phyloP scores from a whole-genome alignment of 2,888 invertebrate species.

The Sturmia bella region DNA sequence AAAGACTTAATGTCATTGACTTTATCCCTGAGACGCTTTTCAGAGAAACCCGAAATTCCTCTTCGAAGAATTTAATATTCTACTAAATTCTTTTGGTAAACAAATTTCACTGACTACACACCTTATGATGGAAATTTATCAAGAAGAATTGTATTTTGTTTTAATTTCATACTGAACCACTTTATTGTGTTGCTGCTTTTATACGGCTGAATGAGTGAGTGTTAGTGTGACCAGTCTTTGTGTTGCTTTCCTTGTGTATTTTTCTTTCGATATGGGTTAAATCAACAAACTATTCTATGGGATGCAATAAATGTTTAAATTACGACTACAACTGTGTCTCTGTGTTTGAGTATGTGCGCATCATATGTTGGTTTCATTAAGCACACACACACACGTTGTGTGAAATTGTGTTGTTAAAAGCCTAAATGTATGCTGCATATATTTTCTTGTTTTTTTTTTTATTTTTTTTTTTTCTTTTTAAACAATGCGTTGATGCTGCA shows the following conservation, averaged over 20 bases:
- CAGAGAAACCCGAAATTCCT: no score
- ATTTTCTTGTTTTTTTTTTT: constrained; percentile 12
- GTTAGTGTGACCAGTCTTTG: constrained; percentile 55
- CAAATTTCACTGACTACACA: background rate
- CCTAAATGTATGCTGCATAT: constrained; percentile 48
- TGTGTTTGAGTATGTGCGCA: background rate
- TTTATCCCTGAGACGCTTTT: no score
- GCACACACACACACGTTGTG: constrained; percentile 13
- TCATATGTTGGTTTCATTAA: constrained; percentile 24
- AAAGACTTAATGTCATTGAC: no score
- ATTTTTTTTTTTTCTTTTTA: background rate
- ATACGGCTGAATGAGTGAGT: constrained; percentile 8
- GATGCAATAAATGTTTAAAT: constrained; percentile 68
- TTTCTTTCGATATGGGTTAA: constrained; percentile 59
- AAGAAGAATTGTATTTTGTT: background rate
- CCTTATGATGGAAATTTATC: background rate
- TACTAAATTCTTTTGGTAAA: no score
- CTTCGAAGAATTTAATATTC: no score
- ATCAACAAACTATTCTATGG: constrained; percentile 67
- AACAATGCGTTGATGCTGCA: constrained; percentile 10
- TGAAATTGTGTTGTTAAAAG: constrained; percentile 41
- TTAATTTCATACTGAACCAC: constrained; percentile 10
- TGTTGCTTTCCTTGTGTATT: constrained; percentile 15
- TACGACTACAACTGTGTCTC: constrained; percentile 7
- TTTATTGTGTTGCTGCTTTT: background rate